Conservation (phyloP, 2,888 invertebrate genomes). For the Mythimna impura region DNA sequence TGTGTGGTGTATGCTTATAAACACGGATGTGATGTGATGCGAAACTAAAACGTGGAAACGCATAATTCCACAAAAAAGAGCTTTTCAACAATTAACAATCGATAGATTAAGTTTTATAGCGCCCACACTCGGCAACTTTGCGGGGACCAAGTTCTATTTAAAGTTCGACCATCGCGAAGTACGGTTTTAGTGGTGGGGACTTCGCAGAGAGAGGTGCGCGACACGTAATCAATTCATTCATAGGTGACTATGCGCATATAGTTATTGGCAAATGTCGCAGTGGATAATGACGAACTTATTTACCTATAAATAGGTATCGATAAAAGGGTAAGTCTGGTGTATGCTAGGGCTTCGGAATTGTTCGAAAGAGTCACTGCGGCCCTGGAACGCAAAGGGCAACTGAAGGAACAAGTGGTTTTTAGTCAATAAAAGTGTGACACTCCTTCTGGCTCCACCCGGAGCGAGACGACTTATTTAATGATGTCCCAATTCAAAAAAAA, state of each 20-base stretch:
- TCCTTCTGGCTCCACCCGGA: too few species aligned
- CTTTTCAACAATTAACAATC: constrained; percentile 35
- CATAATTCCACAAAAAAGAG: constrained; percentile 65
- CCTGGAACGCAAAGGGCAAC: too few species aligned
- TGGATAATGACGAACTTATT: constrained; percentile 28
- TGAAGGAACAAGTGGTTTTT: too few species aligned
- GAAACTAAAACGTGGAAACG: constrained; percentile 68
- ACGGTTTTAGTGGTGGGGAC: constrained; percentile 75
- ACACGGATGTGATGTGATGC: constrained; percentile 82
- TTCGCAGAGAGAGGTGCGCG: constrained; percentile 52
- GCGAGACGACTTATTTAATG: too few species aligned
- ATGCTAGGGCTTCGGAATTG: too few species aligned
- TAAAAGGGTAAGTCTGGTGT: constrained; percentile 5
- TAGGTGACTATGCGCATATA: constrained; percentile 55
- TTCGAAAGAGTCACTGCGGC: too few species aligned
- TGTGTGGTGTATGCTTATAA: constrained; percentile 80
- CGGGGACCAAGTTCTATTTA: constrained; percentile 83
- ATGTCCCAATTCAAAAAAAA: too few species aligned
- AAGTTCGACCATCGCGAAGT: constrained; percentile 84
- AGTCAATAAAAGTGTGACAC: too few species aligned
- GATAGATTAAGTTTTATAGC: constrained; percentile 48
- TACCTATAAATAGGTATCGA: background rate
- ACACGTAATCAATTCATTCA: constrained; percentile 73
- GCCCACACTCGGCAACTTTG: constrained; percentile 67
- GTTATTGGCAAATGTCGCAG: constrained; percentile 29